Conservation (phyloP, 2,888 invertebrate species). For the Xylota sylvarum region DNA sequence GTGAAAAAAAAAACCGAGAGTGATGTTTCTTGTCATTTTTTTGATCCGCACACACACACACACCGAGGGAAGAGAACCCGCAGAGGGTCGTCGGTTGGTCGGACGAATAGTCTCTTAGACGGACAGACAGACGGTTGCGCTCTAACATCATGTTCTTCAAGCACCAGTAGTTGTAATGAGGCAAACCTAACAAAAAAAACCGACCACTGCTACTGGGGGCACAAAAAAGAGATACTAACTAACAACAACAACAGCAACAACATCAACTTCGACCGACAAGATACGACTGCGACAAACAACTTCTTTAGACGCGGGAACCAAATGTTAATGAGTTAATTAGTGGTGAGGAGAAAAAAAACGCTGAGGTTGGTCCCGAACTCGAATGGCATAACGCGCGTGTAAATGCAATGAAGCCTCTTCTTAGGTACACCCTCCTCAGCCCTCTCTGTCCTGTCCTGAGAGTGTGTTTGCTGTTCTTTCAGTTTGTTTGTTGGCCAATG, state of each 20-base stretch:
- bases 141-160: constrained; percentile 57
- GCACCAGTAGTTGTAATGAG: constrained; percentile 69
- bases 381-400: constrained; percentile 70
- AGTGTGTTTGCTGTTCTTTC: constrained; percentile 19
- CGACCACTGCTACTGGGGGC: constrained; percentile 14
- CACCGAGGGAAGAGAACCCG: constrained; percentile 22
- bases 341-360: constrained; percentile 79
- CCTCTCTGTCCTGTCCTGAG: not conserved
- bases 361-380: constrained; percentile 80
- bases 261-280: constrained; percentile 74
- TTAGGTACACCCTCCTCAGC: not conserved
- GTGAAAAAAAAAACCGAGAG: constrained; percentile 53
- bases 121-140: constrained; percentile 37
- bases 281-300: constrained; percentile 76
- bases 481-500: constrained; percentile 30
- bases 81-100: constrained; percentile 20
- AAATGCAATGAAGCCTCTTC: constrained; percentile 46
- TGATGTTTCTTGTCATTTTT: constrained; percentile 66
- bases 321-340: constrained; percentile 85
- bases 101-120: constrained; percentile 11
- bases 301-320: constrained; percentile 78
- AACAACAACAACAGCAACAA: constrained; percentile 46
- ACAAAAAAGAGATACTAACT: constrained; percentile 30
- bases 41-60: constrained; percentile 52
- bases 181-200: constrained; percentile 45